phyloP scores from a whole-genome alignment of 2,888 invertebrate genomes.

The Rugalucina vietnamica region DNA sequence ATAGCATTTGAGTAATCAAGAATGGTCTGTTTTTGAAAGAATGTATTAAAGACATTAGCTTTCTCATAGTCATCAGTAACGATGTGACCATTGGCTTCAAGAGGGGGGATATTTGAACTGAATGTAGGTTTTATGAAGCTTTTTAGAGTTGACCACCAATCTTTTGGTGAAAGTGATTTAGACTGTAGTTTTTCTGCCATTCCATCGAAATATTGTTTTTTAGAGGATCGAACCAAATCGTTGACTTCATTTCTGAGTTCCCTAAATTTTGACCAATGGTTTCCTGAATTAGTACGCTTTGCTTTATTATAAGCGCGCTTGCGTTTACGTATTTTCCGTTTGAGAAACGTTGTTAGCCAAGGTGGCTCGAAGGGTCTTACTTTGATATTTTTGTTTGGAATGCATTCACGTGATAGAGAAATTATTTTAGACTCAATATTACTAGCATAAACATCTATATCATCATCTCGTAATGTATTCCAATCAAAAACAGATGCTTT shows the following conservation, averaged over 20 bases:
- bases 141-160: not conserved
- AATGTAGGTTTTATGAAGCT: not conserved
- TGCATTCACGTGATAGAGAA: not conserved
- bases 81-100: conserved; percentile 1
- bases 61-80: not conserved
- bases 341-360: not conserved
- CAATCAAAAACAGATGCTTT: not conserved
- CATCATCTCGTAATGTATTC: not conserved
- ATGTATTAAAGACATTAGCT: not conserved
- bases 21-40: not conserved
- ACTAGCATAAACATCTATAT: conserved; percentile 2
- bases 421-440: conserved; percentile 2
- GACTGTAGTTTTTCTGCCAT: conserved; percentile 1
- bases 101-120: not conserved
- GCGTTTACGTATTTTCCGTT: not conserved
- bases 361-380: not conserved
- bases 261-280: not conserved
- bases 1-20: not conserved
- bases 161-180: not conserved
- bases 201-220: not conserved
- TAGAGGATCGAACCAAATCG: not conserved
- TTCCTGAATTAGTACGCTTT: not conserved
- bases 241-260: not conserved
- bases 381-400: not conserved
- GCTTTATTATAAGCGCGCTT: conserved; percentile 18